Evolutionary conservation across 1,140 invertebrate genomes (phyloP).

Genomic region (Choristoneura fumiferana): DNA sequence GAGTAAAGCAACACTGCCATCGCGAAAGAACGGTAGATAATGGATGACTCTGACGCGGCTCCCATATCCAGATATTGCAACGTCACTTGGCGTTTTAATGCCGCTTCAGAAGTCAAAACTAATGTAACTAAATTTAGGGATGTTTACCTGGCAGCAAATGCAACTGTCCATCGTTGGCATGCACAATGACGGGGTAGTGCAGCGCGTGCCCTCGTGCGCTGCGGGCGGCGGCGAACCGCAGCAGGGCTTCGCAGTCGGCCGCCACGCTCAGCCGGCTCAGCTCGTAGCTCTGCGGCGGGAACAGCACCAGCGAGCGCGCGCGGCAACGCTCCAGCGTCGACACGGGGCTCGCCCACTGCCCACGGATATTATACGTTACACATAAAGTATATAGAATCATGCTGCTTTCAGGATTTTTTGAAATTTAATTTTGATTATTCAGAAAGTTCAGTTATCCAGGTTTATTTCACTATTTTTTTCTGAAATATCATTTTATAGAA

Average conservation of each 20-base stretch:
- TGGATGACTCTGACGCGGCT: too few species aligned
- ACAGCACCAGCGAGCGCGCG: constrained; percentile 38
- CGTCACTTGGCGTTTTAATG: too few species aligned
- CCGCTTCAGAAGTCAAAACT: too few species aligned
- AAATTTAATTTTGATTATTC: too few species aligned
- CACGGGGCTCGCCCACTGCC: constrained; percentile 55
- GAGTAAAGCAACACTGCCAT: too few species aligned
- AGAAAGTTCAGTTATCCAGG: too few species aligned
- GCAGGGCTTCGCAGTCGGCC: constrained; percentile 42
- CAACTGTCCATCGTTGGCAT: constrained; percentile 53
- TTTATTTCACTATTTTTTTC: too few species aligned
- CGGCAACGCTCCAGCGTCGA: constrained; percentile 42
- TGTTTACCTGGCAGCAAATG: constrained; percentile 53
- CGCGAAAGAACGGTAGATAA: too few species aligned
- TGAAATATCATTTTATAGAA: too few species aligned
- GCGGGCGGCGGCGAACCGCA: constrained; percentile 48
- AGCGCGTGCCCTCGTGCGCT: constrained; percentile 46
- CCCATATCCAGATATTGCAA: too few species aligned
- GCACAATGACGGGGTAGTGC: constrained; percentile 43
- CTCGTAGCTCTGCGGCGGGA: constrained; percentile 64
- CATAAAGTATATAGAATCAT: too few species aligned
- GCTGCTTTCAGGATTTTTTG: too few species aligned
- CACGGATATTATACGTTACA: constrained; percentile 19
- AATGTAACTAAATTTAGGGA: background rate
- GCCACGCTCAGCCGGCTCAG: constrained; percentile 44